Conservation (phyloP, 2,113 vertebrate genomes). For the Rattus norvegicus region GRCr8 NC_086021.1:164319001-164319500, state of each 20-base stretch:
- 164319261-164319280: background rate
- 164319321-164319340: background rate
- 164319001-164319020: background rate
- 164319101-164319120: background rate
- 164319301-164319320: background rate
- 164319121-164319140: background rate
- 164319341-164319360: background rate
- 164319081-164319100: background rate
- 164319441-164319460: background rate
- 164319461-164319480: background rate
- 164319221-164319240: background rate
- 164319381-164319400: background rate
- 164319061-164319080: background rate
- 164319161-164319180: background rate
- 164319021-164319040: background rate
- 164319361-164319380: background rate
- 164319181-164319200: constrained; percentile 1
- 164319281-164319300: too few relatives aligned
- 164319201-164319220: background rate
- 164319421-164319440: background rate
- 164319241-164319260: background rate
- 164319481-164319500: background rate
- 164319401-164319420: background rate
- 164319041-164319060: background rate
- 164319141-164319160: background rate